These are phyloP conservation scores for Mugil cephalus DNA, from an alignment of 2,113 vertebrate species.

Conservation along the genomic window DNA sequence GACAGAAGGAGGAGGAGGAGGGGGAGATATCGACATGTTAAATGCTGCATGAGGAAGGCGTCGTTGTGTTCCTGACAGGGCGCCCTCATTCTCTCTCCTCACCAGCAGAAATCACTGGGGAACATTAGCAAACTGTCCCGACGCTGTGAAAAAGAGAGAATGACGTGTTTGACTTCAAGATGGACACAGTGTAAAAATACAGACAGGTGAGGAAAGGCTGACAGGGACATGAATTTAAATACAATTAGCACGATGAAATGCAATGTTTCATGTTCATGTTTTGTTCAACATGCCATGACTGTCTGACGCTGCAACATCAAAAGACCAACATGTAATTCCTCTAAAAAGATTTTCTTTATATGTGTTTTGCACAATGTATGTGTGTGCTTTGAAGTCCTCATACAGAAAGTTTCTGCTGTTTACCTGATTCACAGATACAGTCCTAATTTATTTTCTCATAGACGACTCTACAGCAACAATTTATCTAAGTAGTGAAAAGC, in stretches of 20 bases:
- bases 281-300: neutral
- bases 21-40: slow-evolving; percentile 58
- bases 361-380: neutral
- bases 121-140: slow-evolving; percentile 35
- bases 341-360: neutral
- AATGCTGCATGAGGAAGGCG: slow-evolving; percentile 70
- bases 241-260: neutral
- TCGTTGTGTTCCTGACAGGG: slow-evolving; percentile 27
- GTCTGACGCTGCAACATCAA: slow-evolving; percentile 7
- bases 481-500: neutral
- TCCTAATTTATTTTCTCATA: neutral
- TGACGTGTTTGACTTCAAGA: slow-evolving; percentile 4
- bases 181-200: neutral
- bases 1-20: neutral
- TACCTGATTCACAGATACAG: neutral
- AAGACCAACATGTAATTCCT: slow-evolving; percentile 9
- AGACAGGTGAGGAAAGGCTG: neutral
- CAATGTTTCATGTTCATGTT: neutral
- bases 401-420: neutral
- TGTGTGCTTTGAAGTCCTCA: slow-evolving; percentile 15
- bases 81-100: slow-evolving; percentile 25
- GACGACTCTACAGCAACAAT: neutral
- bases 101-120: slow-evolving; percentile 17
- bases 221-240: neutral
- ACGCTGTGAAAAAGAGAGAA: neutral